Base-by-base conservation (phyloP, 2,888 invertebrate species). In the Hypercompe scribonia region DNA sequence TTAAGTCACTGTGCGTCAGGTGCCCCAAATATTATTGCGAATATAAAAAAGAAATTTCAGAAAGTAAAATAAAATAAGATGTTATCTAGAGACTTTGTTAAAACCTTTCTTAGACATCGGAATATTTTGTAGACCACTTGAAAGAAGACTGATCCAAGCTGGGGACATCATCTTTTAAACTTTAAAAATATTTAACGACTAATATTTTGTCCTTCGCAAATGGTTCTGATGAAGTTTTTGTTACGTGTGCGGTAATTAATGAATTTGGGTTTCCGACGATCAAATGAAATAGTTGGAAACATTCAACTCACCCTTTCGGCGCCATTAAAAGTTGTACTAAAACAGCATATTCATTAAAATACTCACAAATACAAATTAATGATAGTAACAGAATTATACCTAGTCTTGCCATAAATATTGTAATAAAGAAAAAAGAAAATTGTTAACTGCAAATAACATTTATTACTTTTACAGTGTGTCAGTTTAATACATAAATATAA, bases 271-370 rank as follows among this genome's bases (percentile, higher is more conserved):
- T 36, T 24, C 15, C 63, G 50, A 72, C 64, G 39, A 42, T 42
- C 34, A 66, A 70, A 70, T 67, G 18, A 67, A 64, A 74, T 70
- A 74, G 67, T 74, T 64, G 28, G 11, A 24, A 73, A 73, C 61
- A 63, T 46, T 36, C 24, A 28, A 67, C 68, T 71, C 68, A 68
- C 64, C 68, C 61, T 24, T 15, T 11, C 11, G 31, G 54, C 31
- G 28, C 68, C 70, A 70, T 70, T 74, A 74, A 70, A 70, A 73
- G 42, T 65, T 73, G 54, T 33, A 31, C 24, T n/a, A 65, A 66
- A 73, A 73, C 69, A 64, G 68, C n/a, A 72, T 28, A 34, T 63
- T 31, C 13, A 18, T 33, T 36, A 39, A 72, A 61, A 72, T 46
- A 31, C 64, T n/a, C 11, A 64, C 33, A 67, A 68, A 73, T 46